phyloP scores from a whole-genome alignment of 1,140 invertebrate genomes.

The Cardiocondyla obscurior region DNA sequence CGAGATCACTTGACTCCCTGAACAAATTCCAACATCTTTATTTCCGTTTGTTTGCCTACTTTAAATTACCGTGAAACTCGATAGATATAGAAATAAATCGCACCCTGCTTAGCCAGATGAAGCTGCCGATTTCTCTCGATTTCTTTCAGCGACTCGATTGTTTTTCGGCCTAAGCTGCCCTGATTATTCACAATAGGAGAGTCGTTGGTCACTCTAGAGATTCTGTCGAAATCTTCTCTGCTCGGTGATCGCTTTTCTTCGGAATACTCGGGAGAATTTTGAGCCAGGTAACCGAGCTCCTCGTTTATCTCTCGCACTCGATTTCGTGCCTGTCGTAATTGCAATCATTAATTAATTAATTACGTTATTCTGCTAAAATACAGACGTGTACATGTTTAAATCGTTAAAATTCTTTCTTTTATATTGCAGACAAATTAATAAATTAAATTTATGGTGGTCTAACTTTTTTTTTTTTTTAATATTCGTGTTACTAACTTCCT shows the following conservation, averaged over 20 bases:
- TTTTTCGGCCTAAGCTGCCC: constrained; percentile 90
- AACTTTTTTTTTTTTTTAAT: too few relatives aligned
- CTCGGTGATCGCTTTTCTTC: constrained; percentile 87
- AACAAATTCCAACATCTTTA: constrained; percentile 37
- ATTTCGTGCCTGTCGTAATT: constrained; percentile 81
- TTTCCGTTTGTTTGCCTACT: not conserved
- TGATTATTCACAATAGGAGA: constrained; percentile 90
- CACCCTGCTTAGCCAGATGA: constrained; percentile 95
- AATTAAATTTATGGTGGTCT: too few relatives aligned
- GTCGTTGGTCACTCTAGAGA: constrained; percentile 92
- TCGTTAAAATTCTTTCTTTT: too few relatives aligned
- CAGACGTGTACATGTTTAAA: not conserved
- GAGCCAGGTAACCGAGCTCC: constrained; percentile 85
- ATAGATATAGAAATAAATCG: not conserved
- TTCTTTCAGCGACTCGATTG: constrained; percentile 94
- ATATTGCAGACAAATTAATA: not conserved
- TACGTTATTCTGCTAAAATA: not conserved
- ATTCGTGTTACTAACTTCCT: constrained; percentile 83
- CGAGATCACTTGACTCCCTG: constrained; percentile 95
- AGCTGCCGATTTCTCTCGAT: constrained; percentile 94
- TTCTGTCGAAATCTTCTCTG: constrained; percentile 93
- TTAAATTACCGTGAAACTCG: not conserved
- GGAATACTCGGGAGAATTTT: constrained; percentile 83
- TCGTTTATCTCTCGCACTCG: constrained; percentile 86
- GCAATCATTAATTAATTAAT: not conserved